Evolutionary conservation across 2,888 invertebrate genomes (phyloP), one percentile per base, ranked within the genome.

Genomic region (Acrobasis repandana): DNA sequence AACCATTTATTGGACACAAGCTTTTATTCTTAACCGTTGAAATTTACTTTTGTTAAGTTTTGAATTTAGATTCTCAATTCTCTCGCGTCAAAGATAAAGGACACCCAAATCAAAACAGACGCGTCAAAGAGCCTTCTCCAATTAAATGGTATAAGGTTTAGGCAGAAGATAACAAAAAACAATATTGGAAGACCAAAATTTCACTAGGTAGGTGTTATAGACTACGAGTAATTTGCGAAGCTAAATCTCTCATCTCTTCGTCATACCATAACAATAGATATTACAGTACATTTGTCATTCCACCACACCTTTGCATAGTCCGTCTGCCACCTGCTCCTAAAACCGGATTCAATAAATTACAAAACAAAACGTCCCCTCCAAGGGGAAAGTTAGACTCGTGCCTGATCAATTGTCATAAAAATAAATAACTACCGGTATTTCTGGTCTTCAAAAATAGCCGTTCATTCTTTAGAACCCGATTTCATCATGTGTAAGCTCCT

Each of bases 341-440:
- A 90, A 89, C 89, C 86, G 88, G 90, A 87, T 83, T 78, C 81
- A 71, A 88, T 90, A 88, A 88, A 89, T 89, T 83, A 86, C 76
- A 81, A 84, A 85, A 84, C 85, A 81, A 80, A 79, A 80, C 82
- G 73, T 75, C 77, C 76, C 80, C 83, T 86, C 85, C 86, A 80
- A 68, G 74, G 75, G 75, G 75, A 74, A 73, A 71, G 67, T 61
- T 65, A 73, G 80, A 75, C 86, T 82, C 82, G 83, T 86, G 86
- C 83, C 71, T 43, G 36, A 58, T 49, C 49, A 49, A 58, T 58
- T 58, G 58, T 58, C 49, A 36, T 58, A 69, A 70, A 70, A 70
- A 59, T 59, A 50, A 59, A 52, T 54, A 60, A 49, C 49, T 58
- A 58, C 49, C 34, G 58, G 58, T 58, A 49, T 58, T 58, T 58